Evolutionary conservation across 2,113 vertebrate genomes (phyloP).

Genomic region (Artemisiospiza belli): DNA sequence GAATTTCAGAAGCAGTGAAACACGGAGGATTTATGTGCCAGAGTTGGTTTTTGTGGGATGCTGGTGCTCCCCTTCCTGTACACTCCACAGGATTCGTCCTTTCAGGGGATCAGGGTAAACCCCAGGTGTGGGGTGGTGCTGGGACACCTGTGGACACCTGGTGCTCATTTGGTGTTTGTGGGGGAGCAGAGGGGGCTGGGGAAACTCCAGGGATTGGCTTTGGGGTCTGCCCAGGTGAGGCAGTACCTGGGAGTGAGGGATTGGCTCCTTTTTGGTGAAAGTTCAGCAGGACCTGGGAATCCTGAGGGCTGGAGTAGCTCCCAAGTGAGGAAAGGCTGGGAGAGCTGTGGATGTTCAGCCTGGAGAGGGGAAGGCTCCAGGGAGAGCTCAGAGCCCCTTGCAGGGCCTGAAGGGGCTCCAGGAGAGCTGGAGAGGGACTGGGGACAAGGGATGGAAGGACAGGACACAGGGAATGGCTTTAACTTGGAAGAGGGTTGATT

Average conservation of each 20-base stretch:
- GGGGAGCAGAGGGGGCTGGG: neutral
- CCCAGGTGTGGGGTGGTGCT: neutral
- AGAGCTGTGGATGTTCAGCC: too few species aligned
- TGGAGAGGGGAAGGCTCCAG: neutral
- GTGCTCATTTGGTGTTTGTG: fast-evolving
- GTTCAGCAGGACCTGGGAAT: neutral
- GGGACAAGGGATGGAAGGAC: neutral
- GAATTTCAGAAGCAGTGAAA: neutral
- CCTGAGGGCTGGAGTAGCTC: neutral
- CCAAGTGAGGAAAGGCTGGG: neutral
- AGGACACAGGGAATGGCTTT: neutral
- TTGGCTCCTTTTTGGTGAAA: neutral
- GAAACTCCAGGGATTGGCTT: neutral
- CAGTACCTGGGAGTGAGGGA: fast-evolving
- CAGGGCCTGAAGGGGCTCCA: neutral
- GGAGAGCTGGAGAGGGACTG: neutral
- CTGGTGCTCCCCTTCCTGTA: neutral
- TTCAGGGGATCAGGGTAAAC: neutral
- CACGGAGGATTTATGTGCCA: fast-evolving
- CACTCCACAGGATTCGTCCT: fast-evolving
- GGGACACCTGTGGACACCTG: fast-evolving
- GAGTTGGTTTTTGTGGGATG: neutral
- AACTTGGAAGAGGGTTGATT: fast-evolving
- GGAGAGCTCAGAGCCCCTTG: fast-evolving
- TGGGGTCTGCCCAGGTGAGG: neutral